A percentile compares a stretch with the other conserved stretches of the same genome.
Conservation (phyloP, 2,888 invertebrate genomes). For the Pediacus dermestoides region DNA sequence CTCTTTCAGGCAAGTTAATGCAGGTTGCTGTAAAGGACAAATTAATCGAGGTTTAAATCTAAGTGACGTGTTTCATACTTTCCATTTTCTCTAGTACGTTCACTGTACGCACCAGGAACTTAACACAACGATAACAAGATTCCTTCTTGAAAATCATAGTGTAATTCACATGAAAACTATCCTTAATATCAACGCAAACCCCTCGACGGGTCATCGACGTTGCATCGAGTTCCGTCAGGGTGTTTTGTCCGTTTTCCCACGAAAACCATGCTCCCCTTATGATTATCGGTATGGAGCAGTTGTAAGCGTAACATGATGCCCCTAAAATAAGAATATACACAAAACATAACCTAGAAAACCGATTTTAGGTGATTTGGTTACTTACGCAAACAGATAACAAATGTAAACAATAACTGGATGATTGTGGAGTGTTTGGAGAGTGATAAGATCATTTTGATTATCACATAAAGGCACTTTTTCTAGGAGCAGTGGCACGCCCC, state of each 20-base stretch:
- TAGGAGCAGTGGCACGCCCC: no score
- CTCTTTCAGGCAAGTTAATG: constrained; percentile 62
- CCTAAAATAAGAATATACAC: no score
- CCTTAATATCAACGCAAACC: constrained; percentile 66
- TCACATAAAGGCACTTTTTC: no score
- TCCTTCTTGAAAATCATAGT: constrained; percentile 74
- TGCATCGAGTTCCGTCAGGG: constrained; percentile 77
- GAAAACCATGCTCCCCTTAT: constrained; percentile 89
- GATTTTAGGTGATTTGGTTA: no score
- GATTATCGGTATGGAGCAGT: constrained; percentile 72
- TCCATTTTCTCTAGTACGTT: constrained; percentile 88
- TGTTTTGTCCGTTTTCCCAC: constrained; percentile 81
- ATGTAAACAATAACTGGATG: no score
- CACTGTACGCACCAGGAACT: constrained; percentile 77
- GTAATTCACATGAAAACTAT: constrained; percentile 76
- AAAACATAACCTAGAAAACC: no score
- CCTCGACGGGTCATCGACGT: constrained; percentile 74
- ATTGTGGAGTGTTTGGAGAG: no score
- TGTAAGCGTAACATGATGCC: constrained; percentile 17
- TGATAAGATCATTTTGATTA: no score
- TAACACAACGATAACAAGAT: constrained; percentile 80
- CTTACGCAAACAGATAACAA: no score
- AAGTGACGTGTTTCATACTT: constrained; percentile 55
- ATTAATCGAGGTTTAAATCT: no score
- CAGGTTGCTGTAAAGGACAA: constrained; percentile 68